Evolutionary conservation across 92 coral and sea anemone species (phyloP), one percentile per base, ranked within the genome.

Genomic region (Galaxea fascicularis): DNA sequence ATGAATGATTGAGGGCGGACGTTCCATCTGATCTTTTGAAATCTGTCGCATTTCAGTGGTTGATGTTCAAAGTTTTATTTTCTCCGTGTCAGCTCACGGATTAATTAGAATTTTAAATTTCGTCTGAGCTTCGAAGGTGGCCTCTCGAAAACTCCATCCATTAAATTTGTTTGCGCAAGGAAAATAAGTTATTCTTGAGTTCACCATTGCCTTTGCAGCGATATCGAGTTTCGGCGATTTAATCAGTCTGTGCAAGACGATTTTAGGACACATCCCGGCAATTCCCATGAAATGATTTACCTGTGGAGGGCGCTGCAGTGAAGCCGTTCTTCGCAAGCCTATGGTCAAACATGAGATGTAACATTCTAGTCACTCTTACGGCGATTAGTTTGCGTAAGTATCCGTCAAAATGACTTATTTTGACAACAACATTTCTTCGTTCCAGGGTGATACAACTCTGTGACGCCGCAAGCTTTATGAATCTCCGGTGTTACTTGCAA

Each of bases 361-460:
- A 24, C 49, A 68, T 39, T 44, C 28, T 30, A 29, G 47, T 82
- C 20, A 35, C 71, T 58, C 71, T 82, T 25, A 18, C 25, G 20
- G 78, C 18, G 69, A 25, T 82, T 44, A 45, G 68, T 31, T 82
- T 69, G 58, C n/a, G 86, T 82, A 56, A 82, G 86, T 71, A 82
- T 11, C 4, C 13, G 0, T 1, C 57, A 47, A 65, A 65, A 15
- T 56, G 39, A 76, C 39, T 17, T 41, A 58, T 76, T 76, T 15
- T 18, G 15, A 77, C 21, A 35, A 2, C 6, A 6, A 35, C 24
- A n/a, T 46, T 18, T 28, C 29, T 26, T 52, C 30, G n/a, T 60
- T 8, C 26, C 25, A 18, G 8, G 8, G 13, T 21, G 66, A 12
- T 5, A 6, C n/a, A 35, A n/a, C n/a, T n/a, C n/a, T n/a, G n/a